Evolutionary conservation across 2,797 vertebrate species (phyloP).

Genomic region (Phoebastria nigripes): DNA sequence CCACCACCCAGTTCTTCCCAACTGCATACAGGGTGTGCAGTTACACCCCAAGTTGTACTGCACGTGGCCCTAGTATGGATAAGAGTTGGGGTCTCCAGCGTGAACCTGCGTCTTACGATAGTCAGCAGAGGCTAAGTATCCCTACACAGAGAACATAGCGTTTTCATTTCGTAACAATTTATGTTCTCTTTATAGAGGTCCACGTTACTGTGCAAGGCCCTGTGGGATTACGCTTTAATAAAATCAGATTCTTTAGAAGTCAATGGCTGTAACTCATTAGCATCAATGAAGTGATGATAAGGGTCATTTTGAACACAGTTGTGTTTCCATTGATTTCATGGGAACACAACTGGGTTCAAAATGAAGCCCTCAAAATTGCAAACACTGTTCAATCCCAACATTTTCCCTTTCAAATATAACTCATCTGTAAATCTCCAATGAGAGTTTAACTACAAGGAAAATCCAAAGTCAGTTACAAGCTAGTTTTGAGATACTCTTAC

Average conservation of each 20-base stretch:
- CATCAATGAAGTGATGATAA: not conserved
- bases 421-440: not conserved
- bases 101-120: not conserved
- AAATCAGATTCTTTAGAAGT: not conserved
- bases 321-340: not conserved
- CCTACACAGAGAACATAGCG: accelerated
- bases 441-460: not conserved
- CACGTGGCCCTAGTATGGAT: accelerated
- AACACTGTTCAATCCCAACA: not conserved
- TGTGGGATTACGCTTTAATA: not conserved
- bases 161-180: not conserved
- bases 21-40: not conserved
- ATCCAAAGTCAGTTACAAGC: not conserved
- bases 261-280: not conserved
- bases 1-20: not conserved
- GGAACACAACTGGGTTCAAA: not conserved
- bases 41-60: not conserved
- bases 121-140: not conserved
- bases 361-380: not conserved
- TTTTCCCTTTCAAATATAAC: not conserved
- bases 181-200: not conserved
- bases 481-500: not conserved
- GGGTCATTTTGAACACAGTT: not conserved
- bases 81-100: not conserved
- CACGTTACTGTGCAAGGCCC: not conserved